Evolutionary conservation across 2,797 vertebrate species (phyloP).

Genomic region (Micromesistius poutassou): DNA sequence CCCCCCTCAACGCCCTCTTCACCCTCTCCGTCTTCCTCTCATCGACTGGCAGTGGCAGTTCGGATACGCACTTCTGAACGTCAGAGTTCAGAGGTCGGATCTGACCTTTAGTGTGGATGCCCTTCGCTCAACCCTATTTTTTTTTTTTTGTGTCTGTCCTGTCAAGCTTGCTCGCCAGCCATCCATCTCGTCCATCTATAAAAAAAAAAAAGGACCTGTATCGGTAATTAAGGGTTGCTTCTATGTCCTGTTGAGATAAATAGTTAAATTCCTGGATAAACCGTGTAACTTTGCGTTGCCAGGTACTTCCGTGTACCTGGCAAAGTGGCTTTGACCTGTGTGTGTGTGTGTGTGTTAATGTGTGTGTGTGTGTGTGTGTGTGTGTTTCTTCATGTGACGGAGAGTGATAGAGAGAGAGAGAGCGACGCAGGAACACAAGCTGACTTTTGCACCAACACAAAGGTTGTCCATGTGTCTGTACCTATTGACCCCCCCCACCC

Average conservation of each 20-base stretch:
- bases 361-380: neutral
- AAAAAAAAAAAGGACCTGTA: neutral
- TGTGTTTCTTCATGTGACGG: neutral
- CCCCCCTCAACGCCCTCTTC: conserved; percentile 7
- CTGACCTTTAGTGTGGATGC: conserved; percentile 6
- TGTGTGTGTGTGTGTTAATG: neutral
- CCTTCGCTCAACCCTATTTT: neutral
- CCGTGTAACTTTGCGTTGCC: neutral
- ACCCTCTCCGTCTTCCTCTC: conserved; percentile 38
- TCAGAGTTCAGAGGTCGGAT: conserved; percentile 48
- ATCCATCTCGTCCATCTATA: neutral
- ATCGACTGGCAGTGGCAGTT: conserved; percentile 31
- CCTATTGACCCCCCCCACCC: conserved; percentile 23
- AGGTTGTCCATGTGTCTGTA: conserved; percentile 51
- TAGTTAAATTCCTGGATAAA: neutral
- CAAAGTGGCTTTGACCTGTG: neutral
- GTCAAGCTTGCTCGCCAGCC: no score
- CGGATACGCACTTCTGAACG: conserved; percentile 42
- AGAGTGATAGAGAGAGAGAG: conserved; percentile 1
- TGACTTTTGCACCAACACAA: conserved; percentile 9
- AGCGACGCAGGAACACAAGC: neutral
- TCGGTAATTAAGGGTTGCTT: neutral
- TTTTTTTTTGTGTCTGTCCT: neutral
- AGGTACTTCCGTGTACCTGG: neutral
- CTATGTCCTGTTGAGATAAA: neutral